Base-by-base conservation (phyloP, 2,797 vertebrate genomes). In the Onychomys torridus region DNA sequence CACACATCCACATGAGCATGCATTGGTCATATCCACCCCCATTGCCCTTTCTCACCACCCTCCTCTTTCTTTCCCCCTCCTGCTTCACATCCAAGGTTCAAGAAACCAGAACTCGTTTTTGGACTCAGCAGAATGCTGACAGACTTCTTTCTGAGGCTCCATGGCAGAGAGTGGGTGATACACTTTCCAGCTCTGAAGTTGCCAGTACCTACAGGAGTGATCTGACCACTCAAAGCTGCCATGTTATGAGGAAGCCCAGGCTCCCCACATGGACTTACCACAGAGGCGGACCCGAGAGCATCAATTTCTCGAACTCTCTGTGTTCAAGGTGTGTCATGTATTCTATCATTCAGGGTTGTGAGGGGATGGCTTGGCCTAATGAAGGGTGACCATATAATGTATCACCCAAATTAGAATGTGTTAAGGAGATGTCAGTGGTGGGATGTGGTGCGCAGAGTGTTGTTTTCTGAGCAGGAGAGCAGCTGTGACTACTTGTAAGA, bases 351-450 rank as follows among this genome's bases (percentile, higher is more conserved):
- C 75, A 49, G 29, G 85, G 55, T 49, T 25, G 34, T 69, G 37
- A 67, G 29, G 69, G 10, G 65, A 93, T 61, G 77, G 32, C 79
- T 55, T 29, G 84, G 89, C 61, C 81, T 71, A 52, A 43, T 55
- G 59, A 59, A 65, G 23, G 9, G 34, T 37, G 69, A 61, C 21
- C 6, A 0, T 52, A 21, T 46, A 52, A 75, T 63, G 84, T 88
- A 14, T 25, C 21, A 27, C 61, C 92, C 25, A 69, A 11, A 14
- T 21, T 25, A 10, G 93, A 71, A 29, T 11, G 6, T 57, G 89
- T 63, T 67, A 7, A 88, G 55, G 17, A 88, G n/a, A 49, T 37
- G 10, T 90, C 19, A 49, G 40, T 25, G 49, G n/a, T 69, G 17
- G 55, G 40, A 29, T 37, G 3, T 81, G 46, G 37, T 94, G 43